These are phyloP conservation scores for Polietes domitor DNA, from an alignment of 2,888 invertebrate genomes.

Conservation along the genomic window DNA sequence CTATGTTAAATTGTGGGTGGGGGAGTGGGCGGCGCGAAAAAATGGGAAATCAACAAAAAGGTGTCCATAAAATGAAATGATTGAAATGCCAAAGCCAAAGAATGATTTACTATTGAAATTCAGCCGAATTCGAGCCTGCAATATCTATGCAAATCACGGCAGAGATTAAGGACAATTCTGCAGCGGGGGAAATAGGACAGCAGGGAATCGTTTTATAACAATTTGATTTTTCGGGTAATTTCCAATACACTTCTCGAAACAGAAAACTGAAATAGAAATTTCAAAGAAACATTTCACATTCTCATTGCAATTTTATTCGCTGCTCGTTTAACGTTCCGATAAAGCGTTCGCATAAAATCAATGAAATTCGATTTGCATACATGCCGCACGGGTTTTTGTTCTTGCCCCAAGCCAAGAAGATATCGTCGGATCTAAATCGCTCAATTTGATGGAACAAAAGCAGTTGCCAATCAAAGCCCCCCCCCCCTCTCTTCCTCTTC, in stretches of 20 bases:
- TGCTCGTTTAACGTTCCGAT: neutral
- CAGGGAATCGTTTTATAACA: slow-evolving; percentile 46
- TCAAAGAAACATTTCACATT: neutral
- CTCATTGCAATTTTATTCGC: slow-evolving; percentile 6
- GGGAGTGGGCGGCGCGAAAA: neutral
- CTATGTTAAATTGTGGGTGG: neutral
- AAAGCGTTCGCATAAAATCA: slow-evolving; percentile 16
- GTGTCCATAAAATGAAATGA: slow-evolving; percentile 5
- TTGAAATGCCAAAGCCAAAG: neutral
- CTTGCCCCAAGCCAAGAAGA: neutral
- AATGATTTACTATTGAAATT: slow-evolving; percentile 19
- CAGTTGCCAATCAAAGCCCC: slow-evolving; percentile 65
- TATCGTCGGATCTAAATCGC: slow-evolving; percentile 62
- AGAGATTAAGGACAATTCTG: slow-evolving; percentile 9
- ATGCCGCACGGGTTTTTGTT: slow-evolving; percentile 6
- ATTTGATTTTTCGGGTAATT: slow-evolving; percentile 50
- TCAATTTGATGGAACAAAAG: slow-evolving; percentile 63
- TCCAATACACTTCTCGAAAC: slow-evolving; percentile 52
- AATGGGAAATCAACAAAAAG: neutral
- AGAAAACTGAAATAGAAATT: slow-evolving; percentile 26
- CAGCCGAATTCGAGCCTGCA: neutral
- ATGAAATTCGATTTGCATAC: slow-evolving; percentile 54
- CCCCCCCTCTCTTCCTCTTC: neutral
- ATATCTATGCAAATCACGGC: slow-evolving; percentile 31
- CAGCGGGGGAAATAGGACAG: slow-evolving; percentile 37